A percentile compares a stretch with the other conserved stretches of the same genome.
These are phyloP conservation scores for Antigone vipio DNA, from an alignment of 2,113 vertebrate genomes.

Conservation along the genomic window DNA sequence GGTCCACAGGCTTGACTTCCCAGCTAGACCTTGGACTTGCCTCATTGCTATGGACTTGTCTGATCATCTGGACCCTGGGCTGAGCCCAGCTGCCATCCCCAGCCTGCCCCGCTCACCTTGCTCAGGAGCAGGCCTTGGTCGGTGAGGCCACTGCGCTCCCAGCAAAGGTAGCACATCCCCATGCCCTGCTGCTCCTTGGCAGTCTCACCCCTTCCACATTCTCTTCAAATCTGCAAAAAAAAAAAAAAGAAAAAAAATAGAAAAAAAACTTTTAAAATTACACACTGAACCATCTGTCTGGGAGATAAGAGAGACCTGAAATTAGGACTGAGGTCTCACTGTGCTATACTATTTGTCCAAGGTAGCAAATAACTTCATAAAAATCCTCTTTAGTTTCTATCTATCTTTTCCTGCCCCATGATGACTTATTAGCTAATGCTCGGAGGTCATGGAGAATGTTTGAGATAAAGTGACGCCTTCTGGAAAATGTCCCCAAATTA, in stretches of 20 bases:
- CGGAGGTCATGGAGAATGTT: background rate
- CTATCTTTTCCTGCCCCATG: background rate
- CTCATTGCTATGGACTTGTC: background rate
- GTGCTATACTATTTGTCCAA: background rate
- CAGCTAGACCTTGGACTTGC: background rate
- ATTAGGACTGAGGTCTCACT: background rate
- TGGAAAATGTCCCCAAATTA: background rate
- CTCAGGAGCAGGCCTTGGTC: too few species aligned
- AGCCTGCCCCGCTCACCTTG: fast-evolving
- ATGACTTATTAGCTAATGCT: background rate
- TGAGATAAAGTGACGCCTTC: background rate
- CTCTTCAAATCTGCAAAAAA: background rate
- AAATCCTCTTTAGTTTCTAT: background rate
- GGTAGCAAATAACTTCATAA: background rate
- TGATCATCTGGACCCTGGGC: background rate
- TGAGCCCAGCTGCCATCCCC: background rate
- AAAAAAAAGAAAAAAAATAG: fast-evolving
- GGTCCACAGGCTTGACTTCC: background rate
- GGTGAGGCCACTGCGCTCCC: background rate
- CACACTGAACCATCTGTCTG: background rate
- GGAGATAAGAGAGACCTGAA: background rate
- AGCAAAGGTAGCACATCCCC: fast-evolving
- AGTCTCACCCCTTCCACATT: background rate
- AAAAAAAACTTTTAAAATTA: background rate
- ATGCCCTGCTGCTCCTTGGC: background rate